Conservation (phyloP, 2,888 invertebrate species). For the Callyntrura sp. region DNA sequence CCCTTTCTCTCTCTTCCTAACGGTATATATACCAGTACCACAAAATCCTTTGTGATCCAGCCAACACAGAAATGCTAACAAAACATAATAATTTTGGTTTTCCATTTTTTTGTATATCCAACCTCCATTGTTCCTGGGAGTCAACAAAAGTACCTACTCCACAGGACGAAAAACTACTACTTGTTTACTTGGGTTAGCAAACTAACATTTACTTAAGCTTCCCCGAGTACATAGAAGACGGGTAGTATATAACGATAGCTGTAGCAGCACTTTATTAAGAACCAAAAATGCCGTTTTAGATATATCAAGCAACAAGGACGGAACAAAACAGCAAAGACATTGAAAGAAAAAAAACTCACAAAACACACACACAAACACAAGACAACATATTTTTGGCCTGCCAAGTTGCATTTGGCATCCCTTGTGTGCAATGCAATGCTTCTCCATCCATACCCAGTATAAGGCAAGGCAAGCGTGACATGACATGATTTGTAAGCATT, state of each 20-base stretch:
- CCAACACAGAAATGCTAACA: slow-evolving; percentile 56
- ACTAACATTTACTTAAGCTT: slow-evolving; percentile 16
- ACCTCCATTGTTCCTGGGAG: not conserved
- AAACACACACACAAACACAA: not conserved
- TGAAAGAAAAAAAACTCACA: not conserved
- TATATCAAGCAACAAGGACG: not conserved
- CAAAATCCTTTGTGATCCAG: not conserved
- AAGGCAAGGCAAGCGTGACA: slow-evolving; percentile 21
- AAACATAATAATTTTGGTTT: slow-evolving; percentile 48
- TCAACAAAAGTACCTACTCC: slow-evolving; percentile 16
- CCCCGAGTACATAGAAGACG: too few relatives aligned
- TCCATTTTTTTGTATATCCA: slow-evolving; percentile 30
- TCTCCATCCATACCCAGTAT: not conserved
- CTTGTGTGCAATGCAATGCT: slow-evolving; percentile 12
- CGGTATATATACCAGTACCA: not conserved
- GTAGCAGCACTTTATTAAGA: not conserved
- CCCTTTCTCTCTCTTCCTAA: too few relatives aligned
- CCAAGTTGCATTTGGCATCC: slow-evolving; percentile 22
- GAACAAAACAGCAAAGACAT: slow-evolving; percentile 9
- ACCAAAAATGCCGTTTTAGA: not conserved
- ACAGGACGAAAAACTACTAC: not conserved
- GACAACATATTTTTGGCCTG: not conserved
- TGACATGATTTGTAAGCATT: slow-evolving; percentile 11
- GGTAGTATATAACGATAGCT: too few relatives aligned
- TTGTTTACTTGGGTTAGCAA: slow-evolving; percentile 17